Evolutionary conservation across 2,113 vertebrate species (phyloP), one percentile per base, ranked within the genome.

Genomic region (Phylloscopus whistleri): DNA sequence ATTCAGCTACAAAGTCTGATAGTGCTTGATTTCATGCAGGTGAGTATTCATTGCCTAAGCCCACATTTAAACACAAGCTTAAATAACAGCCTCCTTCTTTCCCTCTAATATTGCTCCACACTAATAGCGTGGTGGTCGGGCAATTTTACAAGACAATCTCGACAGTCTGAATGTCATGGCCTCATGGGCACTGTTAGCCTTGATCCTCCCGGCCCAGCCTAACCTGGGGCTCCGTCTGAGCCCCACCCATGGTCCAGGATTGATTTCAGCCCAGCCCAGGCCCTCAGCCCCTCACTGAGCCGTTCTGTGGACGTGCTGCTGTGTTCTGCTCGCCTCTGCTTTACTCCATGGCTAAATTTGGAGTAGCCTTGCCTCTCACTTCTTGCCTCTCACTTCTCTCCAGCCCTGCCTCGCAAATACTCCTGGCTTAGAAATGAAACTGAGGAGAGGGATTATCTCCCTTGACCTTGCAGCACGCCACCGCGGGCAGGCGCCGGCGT

Each of bases 251-350:
- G 13, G 19, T 39, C 16, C 46, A 37, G 46, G n/a, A n/a, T 24
- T 21, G 14, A 33, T 16, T 68, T 30, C 67, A 60, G 43, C 22
- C 41, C n/a, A 17, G 43, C 30, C 13, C 59, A 15, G 22, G 1
- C 31, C 5, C 30, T 13, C 51, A 11, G 31, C 7, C 30, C 16
- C 12, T 8, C 10, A 6, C 23, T 12, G 28, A 55, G 23, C 23
- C 7, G 0, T 39, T 39, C 53, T 6, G 7, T 1, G 3, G 26
- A 21, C 0, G 3, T 5, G 33, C 41, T 52, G 70, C 67, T 19
- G 22, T 14, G 63, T 23, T 72, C 48, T 35, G 30, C 30, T 20
- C 7, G 3, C 2, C 46, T 49, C 52, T 51, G 43, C 30, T 24
- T 73, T 20, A 37, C 11, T 27, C 39, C 58, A 24, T 2, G 15